A percentile compares a stretch with the other conserved stretches of the same genome.
Conservation (phyloP, 2,113 vertebrate genomes). For the Nibea coibor region DNA sequence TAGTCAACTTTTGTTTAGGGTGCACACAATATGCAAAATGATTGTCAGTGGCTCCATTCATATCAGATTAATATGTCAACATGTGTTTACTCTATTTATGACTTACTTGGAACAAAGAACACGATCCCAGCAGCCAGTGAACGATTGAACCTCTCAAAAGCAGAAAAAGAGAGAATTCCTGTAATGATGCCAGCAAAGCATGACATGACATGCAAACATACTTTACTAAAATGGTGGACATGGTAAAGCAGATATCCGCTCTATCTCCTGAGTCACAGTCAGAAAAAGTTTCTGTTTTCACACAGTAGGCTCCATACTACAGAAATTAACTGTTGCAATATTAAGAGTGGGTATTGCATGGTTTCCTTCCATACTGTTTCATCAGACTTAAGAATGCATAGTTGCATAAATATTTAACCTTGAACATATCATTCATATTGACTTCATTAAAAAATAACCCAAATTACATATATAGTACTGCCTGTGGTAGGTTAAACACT, state of each 20-base stretch:
- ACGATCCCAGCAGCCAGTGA: conserved; percentile 90
- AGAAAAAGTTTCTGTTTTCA: background rate
- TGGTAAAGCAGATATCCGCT: background rate
- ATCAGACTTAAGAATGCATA: background rate
- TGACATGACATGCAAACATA: conserved; percentile 76
- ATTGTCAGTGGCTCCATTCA: background rate
- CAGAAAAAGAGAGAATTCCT: conserved; percentile 89
- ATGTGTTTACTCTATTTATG: background rate
- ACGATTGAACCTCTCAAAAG: conserved; percentile 88
- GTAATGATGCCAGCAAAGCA: conserved; percentile 89
- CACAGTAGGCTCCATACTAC: background rate
- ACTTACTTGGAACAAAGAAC: conserved; percentile 92
- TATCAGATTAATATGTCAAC: background rate
- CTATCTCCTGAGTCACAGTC: too few species aligned
- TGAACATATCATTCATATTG: background rate
- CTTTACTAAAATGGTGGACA: too few species aligned
- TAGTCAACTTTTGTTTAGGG: background rate
- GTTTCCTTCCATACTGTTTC: background rate
- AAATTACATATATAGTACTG: background rate
- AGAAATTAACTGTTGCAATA: background rate
- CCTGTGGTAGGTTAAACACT: background rate
- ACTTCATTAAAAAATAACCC: background rate
- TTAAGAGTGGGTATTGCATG: background rate
- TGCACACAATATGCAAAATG: conserved; percentile 18
- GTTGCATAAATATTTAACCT: background rate